phyloP scores from a whole-genome alignment of 2,888 invertebrate genomes.

The Trichogramma dendrolimi region DNA sequence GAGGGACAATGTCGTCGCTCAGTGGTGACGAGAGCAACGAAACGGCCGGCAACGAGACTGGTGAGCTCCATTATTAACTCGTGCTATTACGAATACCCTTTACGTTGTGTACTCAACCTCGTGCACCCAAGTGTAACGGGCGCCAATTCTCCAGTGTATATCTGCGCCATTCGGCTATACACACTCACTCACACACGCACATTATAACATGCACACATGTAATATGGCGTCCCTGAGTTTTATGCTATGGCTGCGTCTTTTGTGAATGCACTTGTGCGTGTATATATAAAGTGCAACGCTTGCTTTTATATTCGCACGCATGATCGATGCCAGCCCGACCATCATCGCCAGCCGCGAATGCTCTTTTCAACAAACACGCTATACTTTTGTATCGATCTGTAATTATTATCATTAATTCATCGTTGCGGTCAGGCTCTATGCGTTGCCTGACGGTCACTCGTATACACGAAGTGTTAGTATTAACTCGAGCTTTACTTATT shows the following conservation, averaged over 20 bases:
- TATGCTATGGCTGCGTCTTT: no score
- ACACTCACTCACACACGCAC: no score
- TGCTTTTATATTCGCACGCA: constrained; percentile 1
- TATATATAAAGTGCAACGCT: neutral
- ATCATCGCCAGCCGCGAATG: constrained; percentile 43
- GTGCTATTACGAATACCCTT: no score
- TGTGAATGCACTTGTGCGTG: no score
- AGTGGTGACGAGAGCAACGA: constrained; percentile 47
- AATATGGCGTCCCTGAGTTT: no score
- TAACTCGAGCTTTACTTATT: neutral
- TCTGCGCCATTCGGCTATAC: neutral
- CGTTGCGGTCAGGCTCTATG: no score
- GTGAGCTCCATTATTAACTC: constrained; percentile 30
- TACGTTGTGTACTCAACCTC: neutral
- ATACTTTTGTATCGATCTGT: no score
- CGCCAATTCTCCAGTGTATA: neutral
- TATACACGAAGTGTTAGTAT: constrained; percentile 6
- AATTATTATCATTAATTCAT: no score
- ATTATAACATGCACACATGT: no score
- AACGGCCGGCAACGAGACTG: constrained; percentile 41
- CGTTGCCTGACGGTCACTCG: neutral
- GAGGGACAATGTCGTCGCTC: constrained; percentile 42
- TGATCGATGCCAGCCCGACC: constrained; percentile 2
- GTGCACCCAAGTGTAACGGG: neutral
- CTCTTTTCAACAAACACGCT: constrained; percentile 30